Base-by-base conservation (phyloP, 2,797 vertebrate species). In the Sebastes baramenuke region DNA sequence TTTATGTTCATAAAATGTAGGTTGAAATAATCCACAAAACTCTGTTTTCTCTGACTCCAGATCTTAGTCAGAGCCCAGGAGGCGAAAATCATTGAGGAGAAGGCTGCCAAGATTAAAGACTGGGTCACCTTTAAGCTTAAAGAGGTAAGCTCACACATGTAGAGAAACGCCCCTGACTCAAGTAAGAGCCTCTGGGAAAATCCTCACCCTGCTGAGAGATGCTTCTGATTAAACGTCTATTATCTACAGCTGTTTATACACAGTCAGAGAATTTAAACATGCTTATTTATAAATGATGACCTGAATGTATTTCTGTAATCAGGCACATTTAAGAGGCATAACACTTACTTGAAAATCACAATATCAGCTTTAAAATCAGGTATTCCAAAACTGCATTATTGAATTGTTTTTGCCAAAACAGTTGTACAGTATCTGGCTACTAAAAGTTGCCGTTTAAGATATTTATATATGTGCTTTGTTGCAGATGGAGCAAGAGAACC, bases 41-140 rank as follows among this genome's bases (percentile, higher is more conserved):
- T 18, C 36, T 68, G 10, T 68, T 83, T 88, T 89, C 64, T 90
- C 84, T 92, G 72, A 89, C 83, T 80, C 18, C 93, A 99, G 97
- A 97, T 97, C 88, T 95, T 96, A 80, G 88, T 97, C 89, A 96
- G 97, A 93, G 96, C 96, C 36, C 96, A 99, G 90, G 98, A 99
- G 94, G 96, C 97, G 74, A 98, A 97, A 93, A 93, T 94, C 52
- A 96, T 99, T 90, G 97, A 99, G 92, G 97, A 98, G 89, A 99
- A 99, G 92, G 97, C 98, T 60, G 97, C 97, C 55, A 98, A 97
- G 95, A 99, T 99, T 94, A 99, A 99, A 94, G 97, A 98, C 84
- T 99, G 98, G 98, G 97, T 99, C 90, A 98, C 97, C 0, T 88
- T 97, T 54, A 99, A 98, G 89, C 94, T 99, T 56, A 92, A 92